Percentiles rank a stretch among this genome's conserved stretches.
These are phyloP conservation scores for Poeciliopsis paucimaculata DNA, from an alignment of 2,797 vertebrate genomes.

Conservation along the genomic window DNA sequence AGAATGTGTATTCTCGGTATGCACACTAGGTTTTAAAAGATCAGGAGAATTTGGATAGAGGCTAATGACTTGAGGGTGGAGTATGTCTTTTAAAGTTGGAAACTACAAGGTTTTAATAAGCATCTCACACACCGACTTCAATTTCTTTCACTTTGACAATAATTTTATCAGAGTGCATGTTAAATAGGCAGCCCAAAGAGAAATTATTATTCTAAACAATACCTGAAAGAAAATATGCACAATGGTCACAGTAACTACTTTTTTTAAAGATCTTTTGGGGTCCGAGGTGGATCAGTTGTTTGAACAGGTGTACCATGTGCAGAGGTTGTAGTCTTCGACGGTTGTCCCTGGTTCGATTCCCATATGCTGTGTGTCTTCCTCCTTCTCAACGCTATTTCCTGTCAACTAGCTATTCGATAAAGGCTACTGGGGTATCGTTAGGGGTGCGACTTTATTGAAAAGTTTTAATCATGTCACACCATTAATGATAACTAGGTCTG, in stretches of 20 bases:
- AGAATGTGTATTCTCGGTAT: constrained; percentile 74
- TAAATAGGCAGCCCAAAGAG: constrained; percentile 46
- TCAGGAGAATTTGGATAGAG: constrained; percentile 71
- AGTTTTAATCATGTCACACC: too few relatives aligned
- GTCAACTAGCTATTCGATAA: neutral
- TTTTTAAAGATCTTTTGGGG: neutral
- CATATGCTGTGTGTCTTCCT: neutral
- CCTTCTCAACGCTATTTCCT: neutral
- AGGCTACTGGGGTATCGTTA: neutral
- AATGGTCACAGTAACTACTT: constrained; percentile 45
- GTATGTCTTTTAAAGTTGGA: constrained; percentile 49
- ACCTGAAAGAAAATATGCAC: constrained; percentile 41
- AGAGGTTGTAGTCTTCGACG: too few relatives aligned
- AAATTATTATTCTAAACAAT: constrained; percentile 52
- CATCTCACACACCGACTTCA: constrained; percentile 59
- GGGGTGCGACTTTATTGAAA: too few relatives aligned
- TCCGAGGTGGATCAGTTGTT: neutral
- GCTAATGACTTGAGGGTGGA: constrained; percentile 74
- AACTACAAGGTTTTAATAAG: constrained; percentile 73
- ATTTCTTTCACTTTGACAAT: constrained; percentile 50
- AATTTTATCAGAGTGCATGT: constrained; percentile 51
- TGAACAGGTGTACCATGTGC: neutral
- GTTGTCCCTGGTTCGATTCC: neutral
- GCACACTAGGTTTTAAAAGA: constrained; percentile 69
- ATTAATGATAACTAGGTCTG: too few relatives aligned